phyloP scores from a whole-genome alignment of 2,888 invertebrate genomes.

The Craniophora ligustri region DNA sequence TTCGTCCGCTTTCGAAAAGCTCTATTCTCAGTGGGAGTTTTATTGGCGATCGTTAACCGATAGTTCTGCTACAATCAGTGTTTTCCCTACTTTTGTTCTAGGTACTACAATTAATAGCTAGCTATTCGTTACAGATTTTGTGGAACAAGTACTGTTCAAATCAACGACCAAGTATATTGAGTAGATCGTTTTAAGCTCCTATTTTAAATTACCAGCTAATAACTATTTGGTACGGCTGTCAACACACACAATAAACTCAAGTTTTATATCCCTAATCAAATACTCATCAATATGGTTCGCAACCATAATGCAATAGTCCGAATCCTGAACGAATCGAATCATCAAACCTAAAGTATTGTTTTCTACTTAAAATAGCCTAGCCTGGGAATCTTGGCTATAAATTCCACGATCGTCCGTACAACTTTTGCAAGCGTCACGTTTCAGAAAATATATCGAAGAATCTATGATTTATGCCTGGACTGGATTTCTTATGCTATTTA shows the following conservation, averaged over 20 bases:
- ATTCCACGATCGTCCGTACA: conserved; percentile 16
- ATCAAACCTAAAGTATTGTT: too few relatives aligned
- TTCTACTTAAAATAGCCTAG: too few relatives aligned
- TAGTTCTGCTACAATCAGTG: conserved; percentile 42
- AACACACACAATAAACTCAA: too few relatives aligned
- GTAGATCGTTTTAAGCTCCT: too few relatives aligned
- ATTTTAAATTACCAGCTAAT: too few relatives aligned
- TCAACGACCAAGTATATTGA: background rate
- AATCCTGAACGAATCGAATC: too few relatives aligned
- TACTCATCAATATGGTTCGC: too few relatives aligned
- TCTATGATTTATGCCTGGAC: conserved; percentile 14
- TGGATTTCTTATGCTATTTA: conserved; percentile 14
- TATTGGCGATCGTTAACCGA: conserved; percentile 41
- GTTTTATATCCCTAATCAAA: too few relatives aligned
- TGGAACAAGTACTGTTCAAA: background rate
- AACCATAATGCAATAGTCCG: too few relatives aligned
- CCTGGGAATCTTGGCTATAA: too few relatives aligned
- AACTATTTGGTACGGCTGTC: too few relatives aligned
- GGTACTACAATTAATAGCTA: conserved; percentile 16
- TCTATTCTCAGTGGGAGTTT: conserved; percentile 32
- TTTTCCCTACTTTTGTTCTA: conserved; percentile 22
- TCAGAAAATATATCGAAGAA: conserved; percentile 24
- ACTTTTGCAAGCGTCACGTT: conserved; percentile 15
- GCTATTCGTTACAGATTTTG: conserved; percentile 15
- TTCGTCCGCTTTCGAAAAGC: conserved; percentile 31